Evolutionary conservation across 2,797 vertebrate genomes (phyloP).

Genomic region (Artibeus lituratus): DNA sequence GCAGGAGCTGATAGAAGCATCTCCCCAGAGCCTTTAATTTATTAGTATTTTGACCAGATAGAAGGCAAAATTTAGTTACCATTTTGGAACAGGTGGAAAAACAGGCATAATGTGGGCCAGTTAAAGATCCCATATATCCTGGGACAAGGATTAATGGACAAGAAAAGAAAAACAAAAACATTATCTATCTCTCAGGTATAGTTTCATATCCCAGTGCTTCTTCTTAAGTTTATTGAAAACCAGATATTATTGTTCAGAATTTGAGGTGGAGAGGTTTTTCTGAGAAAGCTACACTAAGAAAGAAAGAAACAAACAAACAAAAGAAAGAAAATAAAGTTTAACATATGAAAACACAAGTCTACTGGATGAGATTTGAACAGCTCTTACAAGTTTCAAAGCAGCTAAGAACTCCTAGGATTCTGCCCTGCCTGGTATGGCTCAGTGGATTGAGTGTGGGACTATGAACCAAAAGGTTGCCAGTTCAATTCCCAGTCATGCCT

Average conservation of each 20-base stretch:
- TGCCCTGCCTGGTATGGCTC: too few species aligned
- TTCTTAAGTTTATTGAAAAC: neutral
- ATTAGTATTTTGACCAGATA: neutral
- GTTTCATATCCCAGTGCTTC: neutral
- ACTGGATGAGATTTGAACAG: slow-evolving; percentile 71
- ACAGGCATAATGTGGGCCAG: neutral
- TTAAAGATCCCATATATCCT: neutral
- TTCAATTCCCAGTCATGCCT: too few species aligned
- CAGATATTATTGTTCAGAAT: slow-evolving; percentile 39
- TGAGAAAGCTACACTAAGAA: slow-evolving; percentile 12
- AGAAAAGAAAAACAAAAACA: neutral
- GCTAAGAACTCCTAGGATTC: slow-evolving; percentile 76
- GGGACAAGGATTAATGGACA: neutral
- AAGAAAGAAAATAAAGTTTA: slow-evolving; percentile 56
- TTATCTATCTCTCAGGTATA: neutral
- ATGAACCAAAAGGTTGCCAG: too few species aligned
- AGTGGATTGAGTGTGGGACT: too few species aligned
- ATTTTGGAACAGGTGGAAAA: neutral
- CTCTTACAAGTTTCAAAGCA: slow-evolving; percentile 76
- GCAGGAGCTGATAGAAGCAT: neutral
- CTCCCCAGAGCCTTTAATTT: neutral
- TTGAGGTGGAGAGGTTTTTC: neutral
- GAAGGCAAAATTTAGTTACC: neutral
- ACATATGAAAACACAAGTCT: slow-evolving; percentile 70
- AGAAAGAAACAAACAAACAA: slow-evolving; percentile 29